Conservation (phyloP, 2,888 invertebrate genomes). For the Dexiosoma caninum region DNA sequence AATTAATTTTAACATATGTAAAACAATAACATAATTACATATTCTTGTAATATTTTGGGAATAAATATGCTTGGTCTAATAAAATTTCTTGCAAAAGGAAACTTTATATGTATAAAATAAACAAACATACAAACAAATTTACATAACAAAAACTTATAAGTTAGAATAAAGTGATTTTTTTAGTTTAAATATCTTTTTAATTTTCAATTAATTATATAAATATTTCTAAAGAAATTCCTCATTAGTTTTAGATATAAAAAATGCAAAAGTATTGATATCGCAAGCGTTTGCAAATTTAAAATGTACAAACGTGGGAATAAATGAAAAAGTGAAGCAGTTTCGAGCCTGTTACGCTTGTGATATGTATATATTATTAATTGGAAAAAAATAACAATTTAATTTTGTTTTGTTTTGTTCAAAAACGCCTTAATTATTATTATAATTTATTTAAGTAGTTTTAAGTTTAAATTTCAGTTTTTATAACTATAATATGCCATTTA, state of each 20-base stretch:
- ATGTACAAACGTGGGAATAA: constrained; percentile 5
- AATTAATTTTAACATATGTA: neutral
- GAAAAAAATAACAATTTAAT: no score
- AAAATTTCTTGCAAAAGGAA: constrained; percentile 1
- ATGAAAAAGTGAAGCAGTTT: neutral
- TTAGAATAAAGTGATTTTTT: neutral
- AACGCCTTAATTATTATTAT: constrained; percentile 37
- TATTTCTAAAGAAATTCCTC: constrained; percentile 44
- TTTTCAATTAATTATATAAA: neutral
- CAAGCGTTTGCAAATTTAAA: constrained; percentile 11
- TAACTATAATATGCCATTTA: constrained; percentile 34
- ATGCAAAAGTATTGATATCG: constrained; percentile 38
- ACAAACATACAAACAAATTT: neutral
- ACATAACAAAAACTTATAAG: neutral
- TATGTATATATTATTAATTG: neutral
- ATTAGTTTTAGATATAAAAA: constrained; percentile 26
- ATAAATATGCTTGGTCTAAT: constrained; percentile 52
- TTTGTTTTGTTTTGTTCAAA: neutral
- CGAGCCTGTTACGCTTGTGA: neutral
- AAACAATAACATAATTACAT: neutral
- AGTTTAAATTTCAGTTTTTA: constrained; percentile 5
- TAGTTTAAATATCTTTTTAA: neutral
- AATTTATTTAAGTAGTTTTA: neutral
- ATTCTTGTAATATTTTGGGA: constrained; percentile 23
- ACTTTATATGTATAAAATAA: constrained; percentile 18